A percentile compares a stretch with the other conserved stretches of the same genome.
phyloP scores from a whole-genome alignment of 2,888 invertebrate species.

The Tillus elongatus region DNA sequence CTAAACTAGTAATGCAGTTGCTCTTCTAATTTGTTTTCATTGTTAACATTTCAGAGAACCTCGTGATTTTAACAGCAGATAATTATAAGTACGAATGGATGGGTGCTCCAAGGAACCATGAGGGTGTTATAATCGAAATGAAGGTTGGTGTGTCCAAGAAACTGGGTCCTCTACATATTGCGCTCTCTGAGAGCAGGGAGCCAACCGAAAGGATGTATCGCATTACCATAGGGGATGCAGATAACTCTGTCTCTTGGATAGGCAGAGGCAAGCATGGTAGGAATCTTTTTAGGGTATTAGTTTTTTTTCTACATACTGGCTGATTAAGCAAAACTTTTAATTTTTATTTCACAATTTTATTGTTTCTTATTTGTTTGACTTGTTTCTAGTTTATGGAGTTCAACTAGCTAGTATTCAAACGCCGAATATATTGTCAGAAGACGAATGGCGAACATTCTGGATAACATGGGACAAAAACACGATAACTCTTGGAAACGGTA shows the following conservation, averaged over 20 bases:
- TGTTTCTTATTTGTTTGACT: no score
- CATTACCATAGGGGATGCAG: constrained; percentile 52
- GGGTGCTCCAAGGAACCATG: constrained; percentile 53
- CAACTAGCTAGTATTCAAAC: constrained; percentile 52
- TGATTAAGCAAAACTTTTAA: no score
- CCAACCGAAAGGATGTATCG: constrained; percentile 52
- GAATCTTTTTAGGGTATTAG: no score
- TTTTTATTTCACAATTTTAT: no score
- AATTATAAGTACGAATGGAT: constrained; percentile 60
- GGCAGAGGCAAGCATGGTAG: constrained; percentile 58
- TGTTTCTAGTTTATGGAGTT: constrained; percentile 52
- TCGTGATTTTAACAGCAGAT: constrained; percentile 53
- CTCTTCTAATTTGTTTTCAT: no score
- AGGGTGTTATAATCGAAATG: constrained; percentile 54
- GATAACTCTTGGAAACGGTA: constrained; percentile 50
- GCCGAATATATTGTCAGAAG: constrained; percentile 49
- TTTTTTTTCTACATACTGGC: no score
- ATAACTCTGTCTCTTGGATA: constrained; percentile 50
- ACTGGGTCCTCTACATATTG: constrained; percentile 47
- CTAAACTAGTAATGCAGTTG: no score
- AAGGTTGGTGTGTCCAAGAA: constrained; percentile 44
- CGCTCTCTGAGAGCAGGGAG: constrained; percentile 47
- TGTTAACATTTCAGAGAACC: no score
- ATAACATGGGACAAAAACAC: constrained; percentile 57
- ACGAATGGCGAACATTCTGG: constrained; percentile 56